Conservation (phyloP, 2,888 invertebrate genomes). For the Trissonchulus latispiculum region DNA sequence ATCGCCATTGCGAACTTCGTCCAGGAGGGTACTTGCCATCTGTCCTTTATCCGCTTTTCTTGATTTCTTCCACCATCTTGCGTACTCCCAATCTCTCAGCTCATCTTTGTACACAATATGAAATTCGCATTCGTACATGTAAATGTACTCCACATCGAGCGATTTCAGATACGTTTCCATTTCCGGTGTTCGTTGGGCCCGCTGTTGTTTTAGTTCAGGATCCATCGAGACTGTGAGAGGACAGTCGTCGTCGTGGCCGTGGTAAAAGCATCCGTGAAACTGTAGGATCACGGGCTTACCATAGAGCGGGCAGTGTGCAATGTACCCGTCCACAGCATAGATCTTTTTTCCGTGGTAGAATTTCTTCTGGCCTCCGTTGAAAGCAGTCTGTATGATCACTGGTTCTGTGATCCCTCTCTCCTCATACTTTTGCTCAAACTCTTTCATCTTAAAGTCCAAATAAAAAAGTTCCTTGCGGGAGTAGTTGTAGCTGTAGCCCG, state of each 20-base stretch:
- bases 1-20: too few species aligned
- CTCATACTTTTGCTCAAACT: too few species aligned
- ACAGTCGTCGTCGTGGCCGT: background rate
- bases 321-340: background rate
- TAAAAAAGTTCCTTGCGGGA: too few species aligned
- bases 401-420: too few species aligned
- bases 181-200: background rate
- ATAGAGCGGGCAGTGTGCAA: background rate
- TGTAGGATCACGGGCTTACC: background rate
- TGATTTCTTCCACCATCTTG: too few species aligned
- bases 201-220: background rate
- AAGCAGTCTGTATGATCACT: background rate
- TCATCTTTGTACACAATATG: background rate
- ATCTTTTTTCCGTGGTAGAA: background rate
- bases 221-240: too few species aligned
- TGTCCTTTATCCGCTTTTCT: too few species aligned
- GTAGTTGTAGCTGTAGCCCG: too few species aligned
- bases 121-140: background rate
- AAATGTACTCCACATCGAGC: background rate
- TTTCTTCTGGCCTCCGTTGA: constrained; percentile 11
- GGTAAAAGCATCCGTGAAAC: constrained; percentile 5
- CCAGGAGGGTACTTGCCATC: too few species aligned
- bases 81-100: background rate
- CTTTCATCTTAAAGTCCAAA: too few species aligned
- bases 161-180: background rate